Percentiles rank a stretch among this genome's conserved stretches.
These are phyloP conservation scores for Callyntrura guangdongensis DNA, from an alignment of 2,888 invertebrate genomes.

Conservation along the genomic window DNA sequence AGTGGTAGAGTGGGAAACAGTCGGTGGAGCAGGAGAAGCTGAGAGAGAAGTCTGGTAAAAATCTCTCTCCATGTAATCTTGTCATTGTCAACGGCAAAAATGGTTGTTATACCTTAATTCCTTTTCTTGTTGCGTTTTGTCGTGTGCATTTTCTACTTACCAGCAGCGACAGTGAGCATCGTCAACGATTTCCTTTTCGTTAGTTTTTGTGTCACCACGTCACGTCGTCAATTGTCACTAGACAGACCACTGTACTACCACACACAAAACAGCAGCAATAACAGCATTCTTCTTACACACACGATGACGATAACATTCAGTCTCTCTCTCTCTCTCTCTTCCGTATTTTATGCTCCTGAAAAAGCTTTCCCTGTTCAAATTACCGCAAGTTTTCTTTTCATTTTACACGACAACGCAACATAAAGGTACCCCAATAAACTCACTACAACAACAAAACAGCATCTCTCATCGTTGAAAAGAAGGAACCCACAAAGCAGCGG, in stretches of 20 bases:
- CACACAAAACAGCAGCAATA: background rate
- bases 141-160: slow-evolving; percentile 11
- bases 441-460: slow-evolving; percentile 1
- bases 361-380: slow-evolving; percentile 6
- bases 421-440: background rate
- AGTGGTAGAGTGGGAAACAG: background rate
- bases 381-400: background rate
- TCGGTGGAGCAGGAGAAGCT: background rate
- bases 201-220: slow-evolving; percentile 41
- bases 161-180: background rate
- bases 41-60: slow-evolving; percentile 1
- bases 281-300: background rate
- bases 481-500: slow-evolving; percentile 14
- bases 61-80: slow-evolving; percentile 56
- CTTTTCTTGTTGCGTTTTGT: slow-evolving; percentile 55
- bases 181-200: background rate
- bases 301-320: background rate
- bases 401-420: background rate
- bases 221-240: slow-evolving; percentile 60
- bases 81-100: slow-evolving; percentile 60
- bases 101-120: slow-evolving; percentile 67
- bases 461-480: background rate
- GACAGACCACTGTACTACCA: background rate
- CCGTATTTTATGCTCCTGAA: background rate
- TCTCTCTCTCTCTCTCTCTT: background rate